phyloP scores from a whole-genome alignment of 2,797 vertebrate species.

The Anisognathus igniventris region DNA sequence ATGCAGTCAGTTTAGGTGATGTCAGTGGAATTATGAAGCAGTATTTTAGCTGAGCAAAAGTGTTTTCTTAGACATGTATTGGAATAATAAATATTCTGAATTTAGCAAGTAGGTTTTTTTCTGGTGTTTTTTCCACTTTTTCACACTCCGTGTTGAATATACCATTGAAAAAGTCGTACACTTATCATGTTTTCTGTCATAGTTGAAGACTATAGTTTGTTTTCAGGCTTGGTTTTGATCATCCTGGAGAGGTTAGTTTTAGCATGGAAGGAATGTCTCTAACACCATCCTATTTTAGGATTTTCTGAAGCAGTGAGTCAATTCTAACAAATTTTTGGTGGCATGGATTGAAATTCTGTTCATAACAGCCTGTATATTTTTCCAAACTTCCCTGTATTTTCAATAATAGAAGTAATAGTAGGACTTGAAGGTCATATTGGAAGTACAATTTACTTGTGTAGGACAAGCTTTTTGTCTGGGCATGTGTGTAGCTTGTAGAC shows the following conservation, averaged over 20 bases:
- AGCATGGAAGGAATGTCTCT: not conserved
- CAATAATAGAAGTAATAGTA: not conserved
- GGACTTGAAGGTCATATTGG: rapidly evolving
- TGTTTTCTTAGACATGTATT: not conserved
- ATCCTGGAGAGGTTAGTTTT: not conserved
- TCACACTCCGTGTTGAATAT: not conserved
- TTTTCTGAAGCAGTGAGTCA: not conserved
- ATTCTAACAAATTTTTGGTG: not conserved
- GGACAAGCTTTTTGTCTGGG: not conserved
- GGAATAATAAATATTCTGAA: not conserved
- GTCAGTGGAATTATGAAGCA: not conserved
- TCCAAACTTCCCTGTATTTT: not conserved
- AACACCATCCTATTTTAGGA: not conserved
- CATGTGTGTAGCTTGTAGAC: not conserved
- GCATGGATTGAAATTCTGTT: not conserved
- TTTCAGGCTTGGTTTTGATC: not conserved
- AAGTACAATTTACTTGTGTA: not conserved
- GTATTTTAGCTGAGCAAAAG: not conserved
- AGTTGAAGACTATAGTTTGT: not conserved
- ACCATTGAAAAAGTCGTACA: rapidly evolving
- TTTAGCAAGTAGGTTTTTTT: not conserved
- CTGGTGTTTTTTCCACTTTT: not conserved
- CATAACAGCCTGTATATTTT: not conserved
- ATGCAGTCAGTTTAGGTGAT: not conserved
- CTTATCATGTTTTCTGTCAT: not conserved